A percentile compares a stretch with the other conserved stretches of the same genome.
Conservation (phyloP, 2,888 invertebrate genomes). For the Cecidostiba fungosa region DNA sequence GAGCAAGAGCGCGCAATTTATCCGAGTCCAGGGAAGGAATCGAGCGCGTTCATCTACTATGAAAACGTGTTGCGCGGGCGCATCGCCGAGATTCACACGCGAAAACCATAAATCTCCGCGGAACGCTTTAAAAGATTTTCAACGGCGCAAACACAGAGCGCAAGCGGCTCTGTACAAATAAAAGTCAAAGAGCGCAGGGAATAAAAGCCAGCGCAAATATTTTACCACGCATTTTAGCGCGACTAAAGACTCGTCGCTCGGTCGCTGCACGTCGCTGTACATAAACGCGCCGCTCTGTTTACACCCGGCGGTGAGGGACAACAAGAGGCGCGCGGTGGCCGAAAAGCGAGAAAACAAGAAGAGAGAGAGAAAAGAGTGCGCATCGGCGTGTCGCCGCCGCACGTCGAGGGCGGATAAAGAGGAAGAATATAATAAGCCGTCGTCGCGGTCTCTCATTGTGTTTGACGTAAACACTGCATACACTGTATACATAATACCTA, state of each 20-base stretch:
- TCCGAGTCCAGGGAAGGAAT: background rate
- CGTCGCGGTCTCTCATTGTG: conserved; percentile 2
- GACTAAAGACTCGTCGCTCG: conserved; percentile 15
- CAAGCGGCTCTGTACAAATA: conserved; percentile 26
- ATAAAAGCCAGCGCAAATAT: conserved; percentile 57
- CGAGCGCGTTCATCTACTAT: conserved; percentile 16
- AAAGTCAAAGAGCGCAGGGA: conserved; percentile 41
- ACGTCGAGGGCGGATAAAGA: background rate
- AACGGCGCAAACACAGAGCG: conserved; percentile 29
- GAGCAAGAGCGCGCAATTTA: no score
- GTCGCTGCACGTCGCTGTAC: background rate
- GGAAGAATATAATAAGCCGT: background rate
- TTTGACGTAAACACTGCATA: background rate
- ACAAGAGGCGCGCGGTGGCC: background rate
- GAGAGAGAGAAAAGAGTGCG: background rate
- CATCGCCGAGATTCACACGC: conserved; percentile 40
- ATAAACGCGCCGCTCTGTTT: background rate
- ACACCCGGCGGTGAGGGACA: background rate
- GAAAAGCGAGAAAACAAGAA: background rate
- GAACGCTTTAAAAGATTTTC: conserved; percentile 34
- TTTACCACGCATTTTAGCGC: conserved; percentile 51
- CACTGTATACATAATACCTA: background rate
- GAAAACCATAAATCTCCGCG: conserved; percentile 55
- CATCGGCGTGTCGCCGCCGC: background rate
- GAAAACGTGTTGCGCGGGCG: background rate